phyloP scores from a whole-genome alignment of 2,113 vertebrate genomes.

The Carassius auratus region DNA sequence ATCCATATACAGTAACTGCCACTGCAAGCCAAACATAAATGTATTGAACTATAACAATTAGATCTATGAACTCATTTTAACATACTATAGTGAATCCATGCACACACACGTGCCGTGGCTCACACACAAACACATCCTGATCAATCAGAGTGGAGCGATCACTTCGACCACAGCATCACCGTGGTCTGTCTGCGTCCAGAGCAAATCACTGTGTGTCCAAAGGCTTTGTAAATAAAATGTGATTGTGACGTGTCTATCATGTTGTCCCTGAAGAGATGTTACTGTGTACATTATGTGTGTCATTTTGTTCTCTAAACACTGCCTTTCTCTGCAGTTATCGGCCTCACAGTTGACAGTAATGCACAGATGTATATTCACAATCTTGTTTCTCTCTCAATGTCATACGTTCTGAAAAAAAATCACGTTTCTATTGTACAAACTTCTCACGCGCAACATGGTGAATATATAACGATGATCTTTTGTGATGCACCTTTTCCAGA shows the following conservation, averaged over 20 bases:
- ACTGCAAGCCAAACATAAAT: slow-evolving; percentile 15
- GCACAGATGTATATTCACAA: slow-evolving; percentile 6
- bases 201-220: slow-evolving; percentile 48
- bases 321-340: slow-evolving; percentile 50
- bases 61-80: neutral
- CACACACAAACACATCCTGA: neutral
- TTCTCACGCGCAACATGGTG: slow-evolving; percentile 7
- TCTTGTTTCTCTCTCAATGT: slow-evolving; percentile 20
- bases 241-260: slow-evolving; percentile 34
- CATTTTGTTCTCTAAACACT: slow-evolving; percentile 39
- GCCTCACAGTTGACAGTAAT: slow-evolving; percentile 20
- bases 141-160: neutral
- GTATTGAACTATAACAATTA: neutral
- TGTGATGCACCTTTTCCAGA: slow-evolving; percentile 15
- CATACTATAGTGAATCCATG: neutral
- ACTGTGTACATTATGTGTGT: neutral
- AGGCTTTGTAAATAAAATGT: slow-evolving; percentile 60
- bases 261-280: slow-evolving; percentile 31
- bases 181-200: slow-evolving; percentile 44
- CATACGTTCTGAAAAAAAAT: neutral
- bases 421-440: slow-evolving; percentile 29
- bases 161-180: neutral
- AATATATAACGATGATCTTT: slow-evolving; percentile 13
- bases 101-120: slow-evolving; percentile 23
- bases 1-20: neutral